Conservation (phyloP, 1,140 invertebrate genomes). For the Bombus sibiricus region DNA sequence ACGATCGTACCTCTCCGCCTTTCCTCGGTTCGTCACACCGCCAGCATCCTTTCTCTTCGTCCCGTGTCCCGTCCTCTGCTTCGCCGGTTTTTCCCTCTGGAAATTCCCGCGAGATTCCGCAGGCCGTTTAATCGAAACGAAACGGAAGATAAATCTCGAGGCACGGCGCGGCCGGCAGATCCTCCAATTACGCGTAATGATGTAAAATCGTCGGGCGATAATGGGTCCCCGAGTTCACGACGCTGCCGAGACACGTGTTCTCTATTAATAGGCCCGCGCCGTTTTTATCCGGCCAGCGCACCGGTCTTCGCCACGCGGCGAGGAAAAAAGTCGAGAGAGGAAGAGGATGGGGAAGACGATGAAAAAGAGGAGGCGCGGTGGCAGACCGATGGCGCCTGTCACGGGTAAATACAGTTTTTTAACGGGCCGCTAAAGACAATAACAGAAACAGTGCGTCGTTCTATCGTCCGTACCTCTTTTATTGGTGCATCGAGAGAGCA, state of each 20-base stretch:
- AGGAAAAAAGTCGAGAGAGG: not conserved
- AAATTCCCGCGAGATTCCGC: conserved; percentile 3
- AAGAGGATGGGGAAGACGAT: not conserved
- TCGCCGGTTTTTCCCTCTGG: not conserved
- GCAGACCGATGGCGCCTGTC: conserved; percentile 60
- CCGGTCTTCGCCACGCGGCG: conserved; percentile 4
- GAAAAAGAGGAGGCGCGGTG: conserved; percentile 43
- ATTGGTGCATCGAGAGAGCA: no score
- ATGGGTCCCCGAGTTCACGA: conserved; percentile 55
- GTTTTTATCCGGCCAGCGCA: conserved; percentile 62
- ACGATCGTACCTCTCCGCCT: not conserved
- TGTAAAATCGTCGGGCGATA: conserved; percentile 74
- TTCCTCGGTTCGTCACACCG: no score
- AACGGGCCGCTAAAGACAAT: conserved; percentile 63
- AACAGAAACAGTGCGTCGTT: conserved; percentile 52
- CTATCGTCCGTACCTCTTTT: not conserved
- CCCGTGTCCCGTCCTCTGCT: no score
- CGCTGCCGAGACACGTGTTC: conserved; percentile 67
- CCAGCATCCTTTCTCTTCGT: no score
- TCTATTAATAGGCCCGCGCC: conserved; percentile 71
- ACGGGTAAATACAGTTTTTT: conserved; percentile 64
- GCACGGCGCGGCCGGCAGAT: conserved; percentile 15
- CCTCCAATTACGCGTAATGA: conserved; percentile 75
- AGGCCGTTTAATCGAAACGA: conserved; percentile 43
- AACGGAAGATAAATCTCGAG: conserved; percentile 46